Evolutionary conservation across 2,113 vertebrate genomes (phyloP).

Genomic region (Trichomycterus rosablanca): DNA sequence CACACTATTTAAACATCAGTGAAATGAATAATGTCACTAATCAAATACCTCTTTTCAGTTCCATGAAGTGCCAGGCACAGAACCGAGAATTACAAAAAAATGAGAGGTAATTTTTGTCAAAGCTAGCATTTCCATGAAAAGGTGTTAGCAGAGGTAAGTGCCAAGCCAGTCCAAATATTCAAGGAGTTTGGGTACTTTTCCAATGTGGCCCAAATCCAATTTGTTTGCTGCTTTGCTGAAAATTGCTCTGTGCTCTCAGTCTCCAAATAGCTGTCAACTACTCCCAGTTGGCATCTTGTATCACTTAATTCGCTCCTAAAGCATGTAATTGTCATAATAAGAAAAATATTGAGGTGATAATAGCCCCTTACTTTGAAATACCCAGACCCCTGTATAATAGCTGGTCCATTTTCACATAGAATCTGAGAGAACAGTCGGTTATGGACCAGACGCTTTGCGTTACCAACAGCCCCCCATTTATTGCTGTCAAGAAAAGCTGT

Average conservation of each 20-base stretch:
- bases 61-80: background rate
- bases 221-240: constrained; percentile 72
- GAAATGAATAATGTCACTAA: no score
- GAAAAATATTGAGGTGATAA: constrained; percentile 79
- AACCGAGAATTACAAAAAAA: constrained; percentile 10
- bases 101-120: constrained; percentile 17
- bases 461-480: constrained; percentile 10
- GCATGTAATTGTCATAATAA: constrained; percentile 81
- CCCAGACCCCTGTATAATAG: constrained; percentile 49
- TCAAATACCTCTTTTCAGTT: no score
- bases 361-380: constrained; percentile 71
- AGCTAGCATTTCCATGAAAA: constrained; percentile 18
- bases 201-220: constrained; percentile 79
- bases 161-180: constrained; percentile 58
- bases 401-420: constrained; percentile 58
- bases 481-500: constrained; percentile 28
- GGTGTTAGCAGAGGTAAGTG: constrained; percentile 23
- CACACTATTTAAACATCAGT: no score
- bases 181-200: constrained; percentile 69
- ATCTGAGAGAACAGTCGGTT: constrained; percentile 63
- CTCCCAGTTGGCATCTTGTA: constrained; percentile 71
- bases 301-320: constrained; percentile 74
- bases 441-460: constrained; percentile 17
- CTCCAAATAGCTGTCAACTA: constrained; percentile 79
- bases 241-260: constrained; percentile 78